A percentile compares a stretch with the other conserved stretches of the same genome.
Conservation (phyloP, 2,888 invertebrate genomes). For the Scrobipalpa costella region DNA sequence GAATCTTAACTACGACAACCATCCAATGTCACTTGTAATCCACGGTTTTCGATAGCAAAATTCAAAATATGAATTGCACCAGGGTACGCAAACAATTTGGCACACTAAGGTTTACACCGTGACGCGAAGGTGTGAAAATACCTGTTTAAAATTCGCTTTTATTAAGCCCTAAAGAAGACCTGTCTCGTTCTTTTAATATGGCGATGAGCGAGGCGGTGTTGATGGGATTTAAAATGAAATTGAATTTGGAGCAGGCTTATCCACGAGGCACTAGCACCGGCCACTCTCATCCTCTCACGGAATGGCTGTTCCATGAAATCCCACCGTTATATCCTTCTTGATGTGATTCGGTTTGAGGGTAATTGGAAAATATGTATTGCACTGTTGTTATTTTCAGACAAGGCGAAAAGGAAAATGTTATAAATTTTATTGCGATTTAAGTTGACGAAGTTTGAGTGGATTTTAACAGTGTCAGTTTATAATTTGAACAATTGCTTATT, state of each 20-base stretch:
- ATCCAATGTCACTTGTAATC: slow-evolving; percentile 13
- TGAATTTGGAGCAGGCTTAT: not conserved
- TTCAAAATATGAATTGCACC: slow-evolving; percentile 9
- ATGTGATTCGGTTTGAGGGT: not conserved
- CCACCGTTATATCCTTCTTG: not conserved
- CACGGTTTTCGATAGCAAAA: not conserved
- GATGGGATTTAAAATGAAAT: not conserved
- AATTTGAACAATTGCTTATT: no score
- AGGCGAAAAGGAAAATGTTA: no score
- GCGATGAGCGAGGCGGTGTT: not conserved
- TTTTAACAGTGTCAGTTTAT: no score
- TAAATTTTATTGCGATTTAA: no score
- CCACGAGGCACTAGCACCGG: slow-evolving; percentile 19
- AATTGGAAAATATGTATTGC: not conserved
- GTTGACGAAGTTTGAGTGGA: no score
- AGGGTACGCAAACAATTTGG: slow-evolving; percentile 12
- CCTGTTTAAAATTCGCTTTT: not conserved
- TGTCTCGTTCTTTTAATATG: slow-evolving; percentile 1
- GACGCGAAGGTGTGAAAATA: not conserved
- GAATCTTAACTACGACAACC: not conserved
- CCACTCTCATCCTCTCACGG: slow-evolving; percentile 20
- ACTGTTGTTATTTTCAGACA: not conserved
- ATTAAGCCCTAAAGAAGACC: no score
- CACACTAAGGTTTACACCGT: slow-evolving; percentile 18
- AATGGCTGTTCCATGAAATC: slow-evolving; percentile 4